Conservation (phyloP, 2,888 invertebrate genomes). For the Cephalotes varians region DNA sequence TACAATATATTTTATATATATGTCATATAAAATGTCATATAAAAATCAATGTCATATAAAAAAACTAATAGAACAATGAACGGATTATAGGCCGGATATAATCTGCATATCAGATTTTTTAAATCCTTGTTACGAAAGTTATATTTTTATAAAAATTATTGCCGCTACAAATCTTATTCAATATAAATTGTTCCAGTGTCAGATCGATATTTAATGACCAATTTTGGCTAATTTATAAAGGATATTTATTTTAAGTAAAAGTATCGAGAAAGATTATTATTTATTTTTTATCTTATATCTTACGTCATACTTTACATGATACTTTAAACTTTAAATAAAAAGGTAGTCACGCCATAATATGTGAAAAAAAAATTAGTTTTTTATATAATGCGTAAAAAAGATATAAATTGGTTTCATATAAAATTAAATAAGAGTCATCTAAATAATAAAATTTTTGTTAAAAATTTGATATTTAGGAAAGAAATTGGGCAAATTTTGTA, state of each 20-base stretch:
- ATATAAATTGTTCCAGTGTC: neutral
- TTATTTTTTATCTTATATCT: neutral
- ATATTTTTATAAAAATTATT: neutral
- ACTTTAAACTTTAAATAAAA: neutral
- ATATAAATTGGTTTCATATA: neutral
- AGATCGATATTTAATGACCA: neutral
- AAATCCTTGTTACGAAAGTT: neutral
- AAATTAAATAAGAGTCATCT: neutral
- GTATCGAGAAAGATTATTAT: neutral
- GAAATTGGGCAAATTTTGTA: neutral
- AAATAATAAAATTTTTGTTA: neutral
- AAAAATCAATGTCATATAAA: constrained; percentile 1
- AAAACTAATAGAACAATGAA: constrained; percentile 24
- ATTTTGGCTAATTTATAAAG: neutral
- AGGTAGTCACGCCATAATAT: neutral
- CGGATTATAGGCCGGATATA: neutral
- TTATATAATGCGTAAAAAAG: neutral
- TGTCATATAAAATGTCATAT: no score
- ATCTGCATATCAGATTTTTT: constrained; percentile 2
- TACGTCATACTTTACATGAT: no score
- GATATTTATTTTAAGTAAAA: neutral
- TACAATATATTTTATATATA: no score
- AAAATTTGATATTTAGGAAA: neutral
- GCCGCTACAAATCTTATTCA: neutral
- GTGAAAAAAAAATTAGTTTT: neutral